Base-by-base conservation (phyloP, 2,888 invertebrate genomes). In the Oxytorus armatus region DNA sequence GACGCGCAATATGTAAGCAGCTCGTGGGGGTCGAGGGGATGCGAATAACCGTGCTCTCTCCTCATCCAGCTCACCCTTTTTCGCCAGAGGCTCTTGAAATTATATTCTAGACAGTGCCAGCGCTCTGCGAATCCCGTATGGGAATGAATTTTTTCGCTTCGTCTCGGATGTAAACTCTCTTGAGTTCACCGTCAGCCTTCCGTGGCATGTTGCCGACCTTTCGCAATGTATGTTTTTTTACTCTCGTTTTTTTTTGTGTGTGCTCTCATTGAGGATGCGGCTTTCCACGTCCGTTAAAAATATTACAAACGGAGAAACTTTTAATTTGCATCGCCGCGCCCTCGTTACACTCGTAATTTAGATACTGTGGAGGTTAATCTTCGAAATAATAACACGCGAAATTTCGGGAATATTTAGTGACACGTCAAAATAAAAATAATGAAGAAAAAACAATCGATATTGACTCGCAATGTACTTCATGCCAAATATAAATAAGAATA, bases 91-190 rank as follows among this genome's bases (percentile, higher is more conserved):
- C 21, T 39, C 53, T 77, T 16, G 47, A 21, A 77, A 77, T 77
- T 77, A 77, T n/a, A n/a, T 73, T 66, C 72, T 23, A 66, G 77
- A 51, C 72, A 51, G 42, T 44, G 42, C 44, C 36, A 18, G 33
- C 21, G 23, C 36, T 21, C 10, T 33, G 47, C 16, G 51, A 72
- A 66, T 59, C 65, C 53, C 57, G 42, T 77, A 72, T 72, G 65
- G 70, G 77, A 65, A 70, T 70, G 65, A 70, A 77, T 57, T 70
- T 70, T 51, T 77, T 70, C 65, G 70, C 63, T 65, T 18, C 49
- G 49, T 42, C 57, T 65, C 18, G 29, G 10, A 65, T 44, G 49
- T 51, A 36, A 66, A 51, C 21, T 42, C 77, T 36, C 55, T 11
- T n/a, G 33, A 36, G 44, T 51, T 70, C 51, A 51, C n/a, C 51